Base-by-base conservation (phyloP, 2,888 invertebrate genomes). In the Tenthredo distinguenda region DNA sequence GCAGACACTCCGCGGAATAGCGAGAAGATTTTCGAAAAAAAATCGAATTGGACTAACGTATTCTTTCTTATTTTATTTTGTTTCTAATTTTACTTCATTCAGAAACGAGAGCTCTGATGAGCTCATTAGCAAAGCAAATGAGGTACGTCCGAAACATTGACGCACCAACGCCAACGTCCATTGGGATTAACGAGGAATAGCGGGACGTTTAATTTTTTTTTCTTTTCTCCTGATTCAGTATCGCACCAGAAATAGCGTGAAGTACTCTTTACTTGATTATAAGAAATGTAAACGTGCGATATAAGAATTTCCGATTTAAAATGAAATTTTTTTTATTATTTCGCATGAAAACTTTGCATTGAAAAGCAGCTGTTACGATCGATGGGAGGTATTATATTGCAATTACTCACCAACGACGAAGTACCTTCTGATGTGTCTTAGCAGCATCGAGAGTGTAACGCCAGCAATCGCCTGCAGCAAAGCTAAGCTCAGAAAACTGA, bases 371-470 rank as follows among this genome's bases (percentile, higher is more conserved):
- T 7, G n/a, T 58, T 21, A 6, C 9, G 47, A 58, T 58, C 58
- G n/a, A 58, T 58, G n/a, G 18, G 9, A n/a, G 58, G 7, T 58
- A 58, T 58, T n/a, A 9, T 58, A 21, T n/a, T 58, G 21, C 0
- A 62, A 62, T 43, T 15, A 88, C 90, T 94, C 93, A 96, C 96
- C 95, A 72, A 97, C 96, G 34, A 97, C 96, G 72, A 97, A 96
- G 86, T 96, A 96, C 71, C 97, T 94, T 87, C 96, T 95, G 47
- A 96, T 96, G 84, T 97, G 96, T 82, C 97, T 95, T 34, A 97
- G 94, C 1, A 97, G 94, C 96, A 98, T 97, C 90, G 97, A 97
- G 7, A 97, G 94, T 0, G 97, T 97, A 86, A 96, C 96, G 0
- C 97, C 97, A 0, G 97, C 97, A 0, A 97, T 94, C 2, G 96